A percentile compares a stretch with the other conserved stretches of the same genome.
Evolutionary conservation across 2,113 vertebrate species (phyloP).

Genomic region (Neolamprologus cancellatus): DNA sequence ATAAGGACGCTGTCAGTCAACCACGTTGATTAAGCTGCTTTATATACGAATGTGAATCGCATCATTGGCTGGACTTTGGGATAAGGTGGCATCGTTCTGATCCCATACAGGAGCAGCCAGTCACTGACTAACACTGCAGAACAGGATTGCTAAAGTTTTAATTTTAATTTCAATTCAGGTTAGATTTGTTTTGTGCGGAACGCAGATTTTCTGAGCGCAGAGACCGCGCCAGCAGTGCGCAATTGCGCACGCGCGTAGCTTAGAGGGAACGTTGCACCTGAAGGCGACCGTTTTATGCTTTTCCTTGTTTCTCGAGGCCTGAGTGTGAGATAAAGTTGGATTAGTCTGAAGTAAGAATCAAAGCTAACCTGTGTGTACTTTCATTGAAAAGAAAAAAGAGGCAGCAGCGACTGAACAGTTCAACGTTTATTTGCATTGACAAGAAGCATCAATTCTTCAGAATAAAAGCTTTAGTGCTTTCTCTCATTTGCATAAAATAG

Average conservation of each 20-base stretch:
- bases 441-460: conserved; percentile 18
- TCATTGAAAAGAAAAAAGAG: not conserved
- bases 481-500: conserved; percentile 20
- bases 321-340: not conserved
- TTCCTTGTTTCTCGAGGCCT: not conserved
- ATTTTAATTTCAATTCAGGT: not conserved
- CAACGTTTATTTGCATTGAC: conserved; percentile 35
- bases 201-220: not conserved
- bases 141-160: fast-evolving
- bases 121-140: fast-evolving
- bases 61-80: fast-evolving
- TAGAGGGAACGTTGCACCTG: fast-evolving
- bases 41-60: fast-evolving
- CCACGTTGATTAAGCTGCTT: fast-evolving
- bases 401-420: not conserved
- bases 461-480: conserved; percentile 14
- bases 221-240: not conserved
- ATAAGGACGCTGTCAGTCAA: not conserved
- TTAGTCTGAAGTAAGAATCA: not conserved
- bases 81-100: fast-evolving
- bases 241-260: fast-evolving
- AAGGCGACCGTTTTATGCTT: not conserved
- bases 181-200: not conserved
- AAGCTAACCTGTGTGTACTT: not conserved
- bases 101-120: fast-evolving